phyloP scores from a whole-genome alignment of 2,797 vertebrate species.

The Pyrocephalus nanus region DNA sequence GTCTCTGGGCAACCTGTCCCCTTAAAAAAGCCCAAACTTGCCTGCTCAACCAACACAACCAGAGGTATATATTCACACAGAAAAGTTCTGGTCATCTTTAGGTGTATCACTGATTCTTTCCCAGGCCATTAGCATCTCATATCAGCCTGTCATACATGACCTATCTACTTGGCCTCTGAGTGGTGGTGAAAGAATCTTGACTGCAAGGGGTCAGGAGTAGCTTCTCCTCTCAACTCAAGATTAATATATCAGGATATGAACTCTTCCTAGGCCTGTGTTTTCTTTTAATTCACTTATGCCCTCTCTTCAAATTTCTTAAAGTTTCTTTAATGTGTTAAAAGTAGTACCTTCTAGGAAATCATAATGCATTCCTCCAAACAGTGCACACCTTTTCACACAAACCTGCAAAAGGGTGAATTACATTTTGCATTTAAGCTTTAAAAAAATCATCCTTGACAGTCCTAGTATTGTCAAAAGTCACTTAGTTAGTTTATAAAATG shows the following conservation, averaged over 20 bases:
- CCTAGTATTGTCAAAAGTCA: neutral
- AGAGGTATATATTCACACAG: neutral
- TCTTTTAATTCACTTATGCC: neutral
- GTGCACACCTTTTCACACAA: neutral
- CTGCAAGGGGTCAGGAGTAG: neutral
- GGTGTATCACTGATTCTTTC: neutral
- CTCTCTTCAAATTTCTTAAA: neutral
- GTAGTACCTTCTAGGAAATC: neutral
- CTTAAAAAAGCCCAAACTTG: neutral
- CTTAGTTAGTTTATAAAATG: neutral
- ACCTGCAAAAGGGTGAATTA: neutral
- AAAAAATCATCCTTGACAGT: neutral
- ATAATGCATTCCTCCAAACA: neutral
- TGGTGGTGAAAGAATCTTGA: neutral
- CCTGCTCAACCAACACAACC: neutral
- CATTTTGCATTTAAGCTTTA: neutral
- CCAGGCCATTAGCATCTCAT: neutral
- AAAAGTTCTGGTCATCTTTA: neutral
- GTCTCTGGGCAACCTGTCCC: neutral
- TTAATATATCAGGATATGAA: neutral
- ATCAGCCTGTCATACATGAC: neutral
- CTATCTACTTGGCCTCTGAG: neutral
- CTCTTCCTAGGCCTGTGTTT: neutral
- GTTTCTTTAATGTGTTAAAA: neutral
- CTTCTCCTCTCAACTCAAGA: neutral